These are phyloP conservation scores for Bombus superbus DNA, from an alignment of 1,140 invertebrate species.

Conservation along the genomic window DNA sequence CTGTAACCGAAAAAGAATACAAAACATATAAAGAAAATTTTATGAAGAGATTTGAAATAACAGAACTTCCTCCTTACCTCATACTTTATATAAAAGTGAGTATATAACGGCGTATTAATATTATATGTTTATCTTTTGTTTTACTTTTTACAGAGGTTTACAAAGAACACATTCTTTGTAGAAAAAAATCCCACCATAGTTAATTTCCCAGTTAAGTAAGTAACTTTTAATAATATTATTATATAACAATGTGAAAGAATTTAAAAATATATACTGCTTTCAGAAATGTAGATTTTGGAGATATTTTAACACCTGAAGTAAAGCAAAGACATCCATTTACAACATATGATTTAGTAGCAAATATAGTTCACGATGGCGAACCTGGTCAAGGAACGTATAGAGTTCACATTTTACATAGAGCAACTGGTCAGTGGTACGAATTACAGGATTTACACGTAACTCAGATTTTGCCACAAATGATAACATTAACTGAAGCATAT, in stretches of 20 bases:
- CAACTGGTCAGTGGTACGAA: conserved; percentile 94
- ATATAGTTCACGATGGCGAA: conserved; percentile 99
- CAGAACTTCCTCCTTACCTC: conserved; percentile 96
- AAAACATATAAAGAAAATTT: conserved; percentile 99
- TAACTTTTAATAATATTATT: conserved; percentile 62
- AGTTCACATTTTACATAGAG: conserved; percentile 97
- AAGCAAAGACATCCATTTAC: conserved; percentile 91
- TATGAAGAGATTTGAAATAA: conserved; percentile 98
- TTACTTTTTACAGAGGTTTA: conserved; percentile 90
- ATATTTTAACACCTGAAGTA: conserved; percentile 94
- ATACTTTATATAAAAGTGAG: conserved; percentile 97
- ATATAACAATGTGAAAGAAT: conserved; percentile 39
- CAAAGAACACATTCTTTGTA: conserved; percentile 99
- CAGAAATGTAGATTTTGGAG: conserved; percentile 98
- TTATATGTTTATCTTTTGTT: conserved; percentile 9
- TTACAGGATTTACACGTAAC: conserved; percentile 99
- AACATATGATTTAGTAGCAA: conserved; percentile 98
- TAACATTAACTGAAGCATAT: conserved; percentile 99
- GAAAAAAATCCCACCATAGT: conserved; percentile 99
- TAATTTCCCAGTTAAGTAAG: conserved; percentile 99
- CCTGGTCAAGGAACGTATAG: conserved; percentile 97
- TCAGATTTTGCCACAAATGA: conserved; percentile 99
- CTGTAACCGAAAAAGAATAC: conserved; percentile 97
- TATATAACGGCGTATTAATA: background rate
- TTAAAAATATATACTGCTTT: conserved; percentile 66